Evolutionary conservation across 1,140 invertebrate species (phyloP).

Genomic region (Daktulosphaira vitifoliae): DNA sequence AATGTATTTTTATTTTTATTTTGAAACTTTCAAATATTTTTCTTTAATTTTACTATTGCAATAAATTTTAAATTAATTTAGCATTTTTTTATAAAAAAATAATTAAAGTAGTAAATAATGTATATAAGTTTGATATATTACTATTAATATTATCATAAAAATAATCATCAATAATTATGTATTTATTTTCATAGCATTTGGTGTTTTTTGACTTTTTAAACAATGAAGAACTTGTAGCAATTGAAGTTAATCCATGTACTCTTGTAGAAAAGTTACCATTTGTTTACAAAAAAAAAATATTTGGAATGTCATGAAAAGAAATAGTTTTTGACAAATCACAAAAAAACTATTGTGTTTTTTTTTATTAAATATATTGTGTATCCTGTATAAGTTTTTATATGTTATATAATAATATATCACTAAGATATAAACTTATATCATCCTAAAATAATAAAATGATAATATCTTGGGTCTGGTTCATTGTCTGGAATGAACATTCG

Average conservation of each 20-base stretch:
- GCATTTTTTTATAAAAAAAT: too few species aligned
- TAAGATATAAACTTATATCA: background rate
- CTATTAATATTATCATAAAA: too few species aligned
- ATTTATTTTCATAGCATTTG: constrained; percentile 52
- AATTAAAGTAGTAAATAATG: too few species aligned
- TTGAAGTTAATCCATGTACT: constrained; percentile 56
- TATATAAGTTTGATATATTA: too few species aligned
- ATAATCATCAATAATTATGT: too few species aligned
- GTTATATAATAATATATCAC: too few species aligned
- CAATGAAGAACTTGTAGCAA: constrained; percentile 54
- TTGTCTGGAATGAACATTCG: constrained; percentile 21
- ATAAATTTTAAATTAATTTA: too few species aligned
- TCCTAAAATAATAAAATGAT: constrained; percentile 33
- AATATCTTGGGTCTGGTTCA: constrained; percentile 28
- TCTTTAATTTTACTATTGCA: too few species aligned
- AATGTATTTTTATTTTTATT: too few species aligned
- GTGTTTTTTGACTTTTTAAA: constrained; percentile 51
- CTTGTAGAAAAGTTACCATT: constrained; percentile 54
- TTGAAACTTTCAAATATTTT: too few species aligned
- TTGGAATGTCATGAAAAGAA: constrained; percentile 44
- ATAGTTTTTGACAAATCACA: too few species aligned
- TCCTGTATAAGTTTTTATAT: background rate
- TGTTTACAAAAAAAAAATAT: constrained; percentile 53
- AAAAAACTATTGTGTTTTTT: too few species aligned
- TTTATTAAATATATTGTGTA: background rate